Conservation (phyloP, 2,113 vertebrate genomes). For the Laticauda laticaudata region DNA sequence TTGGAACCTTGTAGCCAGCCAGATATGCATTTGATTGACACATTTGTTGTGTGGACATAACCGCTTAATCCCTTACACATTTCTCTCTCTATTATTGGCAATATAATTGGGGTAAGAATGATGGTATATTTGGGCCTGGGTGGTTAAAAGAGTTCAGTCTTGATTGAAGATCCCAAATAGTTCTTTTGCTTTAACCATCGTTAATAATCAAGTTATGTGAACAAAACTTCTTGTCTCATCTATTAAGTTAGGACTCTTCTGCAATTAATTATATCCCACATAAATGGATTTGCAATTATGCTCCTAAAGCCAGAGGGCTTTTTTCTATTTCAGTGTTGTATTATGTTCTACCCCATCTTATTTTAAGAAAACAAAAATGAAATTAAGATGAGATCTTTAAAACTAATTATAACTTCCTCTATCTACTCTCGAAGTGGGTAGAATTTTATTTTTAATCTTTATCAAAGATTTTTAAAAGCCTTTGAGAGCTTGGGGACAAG, state of each 20-base stretch:
- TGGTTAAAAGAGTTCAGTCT: constrained; percentile 5
- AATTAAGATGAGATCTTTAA: constrained; percentile 28
- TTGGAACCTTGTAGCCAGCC: constrained; percentile 40
- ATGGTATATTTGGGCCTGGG: neutral
- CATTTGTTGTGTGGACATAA: constrained; percentile 19
- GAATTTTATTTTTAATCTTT: neutral
- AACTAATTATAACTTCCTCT: neutral
- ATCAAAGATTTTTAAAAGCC: neutral
- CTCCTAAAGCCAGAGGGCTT: constrained; percentile 28
- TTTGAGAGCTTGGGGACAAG: neutral
- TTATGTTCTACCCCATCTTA: constrained; percentile 13
- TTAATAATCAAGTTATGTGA: constrained; percentile 1
- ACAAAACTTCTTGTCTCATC: neutral
- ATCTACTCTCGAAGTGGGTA: neutral
- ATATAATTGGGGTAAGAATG: constrained; percentile 19
- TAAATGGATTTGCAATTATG: neutral
- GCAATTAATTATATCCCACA: neutral
- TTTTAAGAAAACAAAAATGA: neutral
- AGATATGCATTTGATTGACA: constrained; percentile 10
- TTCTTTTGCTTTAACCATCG: constrained; percentile 15
- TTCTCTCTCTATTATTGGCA: constrained; percentile 26
- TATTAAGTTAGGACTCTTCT: neutral
- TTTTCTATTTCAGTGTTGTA: constrained; percentile 9
- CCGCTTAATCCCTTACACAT: constrained; percentile 27
- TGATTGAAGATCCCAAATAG: constrained; percentile 21